Evolutionary conservation across 2,888 invertebrate genomes (phyloP), one percentile per base, ranked within the genome.

Genomic region (Euproctis similis): DNA sequence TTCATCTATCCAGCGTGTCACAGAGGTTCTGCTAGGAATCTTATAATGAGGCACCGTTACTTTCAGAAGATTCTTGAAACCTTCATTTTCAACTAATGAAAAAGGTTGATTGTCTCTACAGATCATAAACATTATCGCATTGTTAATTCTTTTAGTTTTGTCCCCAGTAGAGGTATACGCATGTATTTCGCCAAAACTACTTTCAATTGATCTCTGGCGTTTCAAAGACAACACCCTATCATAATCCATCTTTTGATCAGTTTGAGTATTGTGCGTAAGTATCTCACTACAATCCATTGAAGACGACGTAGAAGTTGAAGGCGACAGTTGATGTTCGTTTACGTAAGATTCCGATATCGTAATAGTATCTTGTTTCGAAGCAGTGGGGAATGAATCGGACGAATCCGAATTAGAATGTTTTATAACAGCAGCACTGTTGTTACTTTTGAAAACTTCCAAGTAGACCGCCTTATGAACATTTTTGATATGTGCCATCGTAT

Each of bases 1-100:
- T 6, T 58, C 42, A 39, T 60, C 55, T 22, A 56, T 10, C 50
- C 53, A 54, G 17, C 53, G 51, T 36, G 39, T 62, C 24, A 62
- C 12, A 28, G 56, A 31, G 1, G 47, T 47, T 34, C 42, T 53
- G 28, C 49, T 51, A 12, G 58, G 53, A 30, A 54, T 30, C 26
- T 55, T 59, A 37, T 59, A 60, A 10, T 18, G 53, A 39, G 58
- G 58, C 11, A 41, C 55, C 19, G 31, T 34, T 26, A 41, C 44
- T 45, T 55, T 55, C 37, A 59, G 5, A 29, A 60, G 39, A 52
- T 49, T 51, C 20, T 31, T 35, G 33, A 62, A 60, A 17, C 58
- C 27, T 20, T 27, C 27, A 6, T 27, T 27, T 20, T 27, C 21
- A 1, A 28, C 28, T 2, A 22, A 16, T 22, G 14, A 22, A 8